phyloP scores from a whole-genome alignment of 2,797 vertebrate species.

The Vipera latastei region DNA sequence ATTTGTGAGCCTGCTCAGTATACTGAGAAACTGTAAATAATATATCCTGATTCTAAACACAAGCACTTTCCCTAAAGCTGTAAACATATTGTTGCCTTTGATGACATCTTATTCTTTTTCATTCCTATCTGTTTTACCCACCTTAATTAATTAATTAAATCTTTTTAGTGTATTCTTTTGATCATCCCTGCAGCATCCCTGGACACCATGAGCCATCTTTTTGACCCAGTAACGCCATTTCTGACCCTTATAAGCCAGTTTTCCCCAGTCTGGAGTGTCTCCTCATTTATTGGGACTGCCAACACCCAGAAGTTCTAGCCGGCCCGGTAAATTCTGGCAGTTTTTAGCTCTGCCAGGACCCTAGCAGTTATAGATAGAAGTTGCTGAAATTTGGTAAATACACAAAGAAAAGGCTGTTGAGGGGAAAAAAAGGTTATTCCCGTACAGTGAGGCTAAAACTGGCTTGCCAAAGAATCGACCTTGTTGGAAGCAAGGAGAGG shows the following conservation, averaged over 20 bases:
- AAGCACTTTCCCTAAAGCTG: neutral
- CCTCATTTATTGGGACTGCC: neutral
- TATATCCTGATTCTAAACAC: neutral
- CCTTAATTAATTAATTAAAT: neutral
- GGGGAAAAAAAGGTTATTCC: constrained; percentile 43
- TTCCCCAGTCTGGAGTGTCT: neutral
- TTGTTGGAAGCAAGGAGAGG: constrained; percentile 69
- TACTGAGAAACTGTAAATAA: neutral
- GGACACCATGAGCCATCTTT: neutral
- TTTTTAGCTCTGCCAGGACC: neutral
- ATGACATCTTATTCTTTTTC: constrained; percentile 18
- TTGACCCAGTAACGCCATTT: neutral
- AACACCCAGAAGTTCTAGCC: neutral
- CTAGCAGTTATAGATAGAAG: neutral
- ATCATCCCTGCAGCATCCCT: neutral
- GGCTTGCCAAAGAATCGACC: constrained; percentile 71
- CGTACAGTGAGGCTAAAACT: constrained; percentile 58
- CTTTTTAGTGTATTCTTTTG: neutral
- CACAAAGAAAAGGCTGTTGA: constrained; percentile 22
- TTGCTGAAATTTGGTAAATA: constrained; percentile 17
- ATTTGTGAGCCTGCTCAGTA: neutral
- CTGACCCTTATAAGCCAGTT: neutral
- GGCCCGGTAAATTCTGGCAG: neutral
- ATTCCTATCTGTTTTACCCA: neutral
- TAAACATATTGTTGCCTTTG: rapidly evolving